A percentile compares a stretch with the other conserved stretches of the same genome.
These are phyloP conservation scores for Carettochelys insculpta DNA, from an alignment of 2,113 vertebrate species.

Conservation along the genomic window DNA sequence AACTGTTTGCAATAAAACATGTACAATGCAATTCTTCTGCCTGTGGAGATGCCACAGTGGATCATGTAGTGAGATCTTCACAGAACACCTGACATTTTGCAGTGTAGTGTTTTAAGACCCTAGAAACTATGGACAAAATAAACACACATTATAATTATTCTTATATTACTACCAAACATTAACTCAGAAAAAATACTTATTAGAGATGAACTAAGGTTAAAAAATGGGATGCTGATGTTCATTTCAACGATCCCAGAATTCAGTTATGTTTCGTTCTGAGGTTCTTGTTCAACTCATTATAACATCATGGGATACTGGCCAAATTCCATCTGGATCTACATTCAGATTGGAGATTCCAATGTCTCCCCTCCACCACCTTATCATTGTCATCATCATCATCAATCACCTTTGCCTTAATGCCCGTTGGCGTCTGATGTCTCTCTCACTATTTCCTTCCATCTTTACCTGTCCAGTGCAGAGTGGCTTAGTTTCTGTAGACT, in stretches of 20 bases:
- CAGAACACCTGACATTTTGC: not conserved
- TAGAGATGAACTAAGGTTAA: not conserved
- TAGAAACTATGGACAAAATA: not conserved
- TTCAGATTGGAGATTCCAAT: not conserved
- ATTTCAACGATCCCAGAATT: not conserved
- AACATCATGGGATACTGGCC: not conserved
- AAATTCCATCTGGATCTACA: not conserved
- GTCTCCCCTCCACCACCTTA: too few species aligned
- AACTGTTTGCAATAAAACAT: not conserved
- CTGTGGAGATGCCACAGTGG: not conserved
- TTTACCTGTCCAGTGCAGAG: too few species aligned
- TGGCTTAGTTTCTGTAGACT: too few species aligned
- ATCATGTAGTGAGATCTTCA: not conserved
- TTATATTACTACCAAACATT: not conserved
- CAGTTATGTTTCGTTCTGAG: not conserved
- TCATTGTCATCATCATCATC: too few species aligned
- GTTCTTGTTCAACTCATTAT: not conserved
- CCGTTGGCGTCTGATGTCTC: too few species aligned
- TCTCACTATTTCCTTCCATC: too few species aligned
- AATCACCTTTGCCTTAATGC: too few species aligned
- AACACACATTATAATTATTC: fast-evolving
- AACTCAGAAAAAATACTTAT: not conserved
- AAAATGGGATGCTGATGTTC: not conserved
- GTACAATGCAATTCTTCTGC: not conserved
- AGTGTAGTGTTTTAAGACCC: not conserved